Base-by-base conservation (phyloP, 2,888 invertebrate genomes). In the Drosophila atroscutellata region DNA sequence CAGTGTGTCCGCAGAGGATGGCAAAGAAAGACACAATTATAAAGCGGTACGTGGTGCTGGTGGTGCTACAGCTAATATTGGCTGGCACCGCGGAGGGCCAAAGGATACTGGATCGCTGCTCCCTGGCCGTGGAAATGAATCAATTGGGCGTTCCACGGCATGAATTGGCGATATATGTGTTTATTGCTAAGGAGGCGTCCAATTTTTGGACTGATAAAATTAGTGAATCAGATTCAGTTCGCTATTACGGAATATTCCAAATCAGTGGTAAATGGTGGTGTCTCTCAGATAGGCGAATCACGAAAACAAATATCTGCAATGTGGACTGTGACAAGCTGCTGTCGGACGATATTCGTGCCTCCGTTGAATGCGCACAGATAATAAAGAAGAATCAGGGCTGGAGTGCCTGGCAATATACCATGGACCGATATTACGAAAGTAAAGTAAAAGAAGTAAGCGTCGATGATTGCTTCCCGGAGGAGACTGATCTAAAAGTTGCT, bases 191-290 rank as follows among this genome's bases (percentile, higher is more conserved):
- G 0, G 5, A n/a, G n/a, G n/a, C n/a, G n/a, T n/a, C n/a, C n/a
- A n/a, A 9, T 1, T 69, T 15, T 56, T 7, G 0, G 0, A 70
- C 75, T 1, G 8, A 55, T 0, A 51, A 2, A 1, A 0, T 57
- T 0, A 50, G 24, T 18, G 0, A 0, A 0, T 0, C 0, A 6
- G 4, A 42, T 36, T 0, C 0, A 1, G 9, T 9, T 18, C 1
- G 18, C 7, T 9, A 9, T 20, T 74, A 45, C 32, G 74, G 74
- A 8, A 13, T 74, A 39, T 74, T 74, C 11, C 62, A 74, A 52
- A 65, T 66, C 36, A 36, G 45, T 11, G 36, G 36, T 2, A 9
- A 15, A 45, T 37, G 1, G 3, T 66, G 65, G 65, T 66, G 65
- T 13, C 30, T 20, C n/a, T n/a, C n/a, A 2, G 0, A 3, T 2